Evolutionary conservation across 2,797 vertebrate genomes (phyloP), one percentile per base, ranked within the genome.

Genomic region (Poecile montanus): DNA sequence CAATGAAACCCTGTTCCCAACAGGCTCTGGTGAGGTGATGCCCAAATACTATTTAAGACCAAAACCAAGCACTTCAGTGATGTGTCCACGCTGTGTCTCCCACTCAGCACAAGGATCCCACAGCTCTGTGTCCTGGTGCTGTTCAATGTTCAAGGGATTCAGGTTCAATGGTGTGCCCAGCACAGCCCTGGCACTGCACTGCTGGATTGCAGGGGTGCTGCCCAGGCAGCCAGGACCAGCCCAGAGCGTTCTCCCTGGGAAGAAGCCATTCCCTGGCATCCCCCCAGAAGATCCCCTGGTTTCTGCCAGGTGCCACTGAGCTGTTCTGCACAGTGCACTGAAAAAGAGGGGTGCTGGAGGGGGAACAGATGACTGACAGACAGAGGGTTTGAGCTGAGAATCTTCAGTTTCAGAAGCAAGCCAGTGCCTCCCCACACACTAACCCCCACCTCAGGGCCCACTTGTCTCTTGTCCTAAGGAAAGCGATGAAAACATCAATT

Each of bases 11-110:
- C 7, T 3, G 45, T 20, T 25, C 62, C 57, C 9, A 0, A 0
- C 0, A 3, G 57, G 45, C 61, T 45, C 61, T 7, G 13, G 8
- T 7, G 30, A 56, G 11, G 32, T 34, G 19, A 7, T 3, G 2
- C 17, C 67, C 72, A 9, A 2, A 26, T 26, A 6, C 18, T 5
- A 34, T 2, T 40, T 16, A 16, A 13, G 54, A 17, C 19, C 7
- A 15, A 27, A 36, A 32, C 8, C 2, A 15, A 51, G 71, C 5
- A 15, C 81, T 32, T 8, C 17, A 8, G 50, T 7, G 40, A 9
- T 9, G 10, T 16, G 2, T 1, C 58, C 51, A 2, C 0, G 0
- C 36, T 8, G 34, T 8, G 48, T 16, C 17, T 20, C 2, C 50
- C 36, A 1, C 75, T 14, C 61, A 8, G 74, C 16, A 2, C 75